A percentile compares a stretch with the other conserved stretches of the same genome.
phyloP scores from a whole-genome alignment of 2,797 vertebrate species.

The Avahi laniger region DNA sequence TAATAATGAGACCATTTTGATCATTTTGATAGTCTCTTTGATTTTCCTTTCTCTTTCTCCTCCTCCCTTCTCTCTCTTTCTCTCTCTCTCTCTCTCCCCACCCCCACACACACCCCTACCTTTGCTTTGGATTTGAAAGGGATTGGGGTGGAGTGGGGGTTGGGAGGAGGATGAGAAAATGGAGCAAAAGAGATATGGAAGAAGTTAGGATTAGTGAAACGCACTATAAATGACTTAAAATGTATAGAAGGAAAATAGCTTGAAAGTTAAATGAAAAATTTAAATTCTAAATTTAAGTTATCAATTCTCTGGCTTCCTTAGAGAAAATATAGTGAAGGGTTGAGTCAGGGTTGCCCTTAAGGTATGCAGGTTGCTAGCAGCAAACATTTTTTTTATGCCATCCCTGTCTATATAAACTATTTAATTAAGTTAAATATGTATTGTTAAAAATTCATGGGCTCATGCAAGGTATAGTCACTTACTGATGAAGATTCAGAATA shows the following conservation, averaged over 20 bases:
- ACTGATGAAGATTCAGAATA: not conserved
- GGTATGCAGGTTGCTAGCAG: not conserved
- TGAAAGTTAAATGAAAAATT: not conserved
- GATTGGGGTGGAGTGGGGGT: too few relatives aligned
- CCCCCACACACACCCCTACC: too few relatives aligned
- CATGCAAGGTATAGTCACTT: not conserved
- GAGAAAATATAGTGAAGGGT: not conserved
- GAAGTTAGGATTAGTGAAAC: not conserved
- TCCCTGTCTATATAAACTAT: not conserved
- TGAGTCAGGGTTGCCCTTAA: not conserved
- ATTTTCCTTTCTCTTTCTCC: not conserved
- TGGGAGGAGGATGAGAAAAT: not conserved
- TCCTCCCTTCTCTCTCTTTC: too few relatives aligned
- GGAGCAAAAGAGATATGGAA: not conserved
- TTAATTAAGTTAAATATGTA: not conserved
- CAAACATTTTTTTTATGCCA: not conserved
- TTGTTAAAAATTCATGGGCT: not conserved
- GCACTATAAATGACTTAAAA: not conserved
- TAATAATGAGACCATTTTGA: not conserved
- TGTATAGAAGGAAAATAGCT: not conserved
- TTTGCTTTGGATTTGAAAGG: not conserved
- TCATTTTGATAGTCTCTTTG: not conserved
- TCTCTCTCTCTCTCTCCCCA: too few relatives aligned
- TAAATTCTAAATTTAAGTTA: not conserved
- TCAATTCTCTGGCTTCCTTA: not conserved